Evolutionary conservation across 2,113 vertebrate species (phyloP).

Genomic region (Columba janthina): DNA sequence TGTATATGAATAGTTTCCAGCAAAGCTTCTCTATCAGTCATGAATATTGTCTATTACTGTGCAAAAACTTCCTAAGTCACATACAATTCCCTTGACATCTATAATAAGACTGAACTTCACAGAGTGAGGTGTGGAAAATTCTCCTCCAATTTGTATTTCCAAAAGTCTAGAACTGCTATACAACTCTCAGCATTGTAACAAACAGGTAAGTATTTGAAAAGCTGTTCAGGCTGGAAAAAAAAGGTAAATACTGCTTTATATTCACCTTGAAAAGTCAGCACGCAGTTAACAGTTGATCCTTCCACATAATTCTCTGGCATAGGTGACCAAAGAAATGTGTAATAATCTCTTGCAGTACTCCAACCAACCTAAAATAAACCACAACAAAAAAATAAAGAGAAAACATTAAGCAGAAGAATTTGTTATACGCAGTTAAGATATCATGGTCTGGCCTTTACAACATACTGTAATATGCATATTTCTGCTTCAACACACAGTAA

Average conservation of each 20-base stretch:
- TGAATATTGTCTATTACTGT: background rate
- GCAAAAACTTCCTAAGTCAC: background rate
- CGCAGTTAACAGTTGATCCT: conserved; percentile 90
- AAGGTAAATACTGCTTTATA: background rate
- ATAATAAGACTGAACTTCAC: background rate
- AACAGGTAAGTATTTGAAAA: background rate
- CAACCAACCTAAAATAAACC: conserved; percentile 89
- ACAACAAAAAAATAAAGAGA: background rate
- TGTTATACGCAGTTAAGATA: conserved; percentile 7
- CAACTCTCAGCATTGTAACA: background rate
- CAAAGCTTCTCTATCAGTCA: background rate
- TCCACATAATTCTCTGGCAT: conserved; percentile 91
- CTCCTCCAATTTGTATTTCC: background rate
- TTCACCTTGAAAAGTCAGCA: conserved; percentile 95
- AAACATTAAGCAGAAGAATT: background rate
- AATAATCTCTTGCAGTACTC: conserved; percentile 98
- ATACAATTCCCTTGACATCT: background rate
- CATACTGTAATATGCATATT: background rate
- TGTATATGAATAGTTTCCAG: background rate
- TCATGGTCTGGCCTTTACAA: background rate
- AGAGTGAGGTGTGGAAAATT: background rate
- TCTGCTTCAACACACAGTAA: conserved; percentile 51
- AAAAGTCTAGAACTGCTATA: background rate
- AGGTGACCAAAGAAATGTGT: conserved; percentile 98
- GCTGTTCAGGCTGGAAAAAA: background rate